Evolutionary conservation across 1,140 invertebrate genomes (phyloP), one percentile per base, ranked within the genome.

Genomic region (Microplitis mediator): DNA sequence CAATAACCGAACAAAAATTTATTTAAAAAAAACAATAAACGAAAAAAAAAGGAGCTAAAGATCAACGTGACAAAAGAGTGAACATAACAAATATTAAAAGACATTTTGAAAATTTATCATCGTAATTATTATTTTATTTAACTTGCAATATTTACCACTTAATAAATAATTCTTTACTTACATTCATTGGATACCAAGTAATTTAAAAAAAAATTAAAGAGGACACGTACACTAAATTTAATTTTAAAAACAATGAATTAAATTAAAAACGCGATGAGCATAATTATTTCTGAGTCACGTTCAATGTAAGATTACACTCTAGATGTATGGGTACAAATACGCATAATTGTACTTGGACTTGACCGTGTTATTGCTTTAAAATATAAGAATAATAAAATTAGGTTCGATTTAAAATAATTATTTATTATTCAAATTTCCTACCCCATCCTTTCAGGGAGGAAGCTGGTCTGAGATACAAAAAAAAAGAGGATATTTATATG

Each of bases 351-450:
- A 86, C 78, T 86, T 85, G 77, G 85, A 86, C 79, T 84, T 82
- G 83, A 82, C 84, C 85, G 85, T 87, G 85, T 86, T 85, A 84
- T 86, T 85, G 86, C 84, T 87, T 86, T 86, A 85, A 84, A 83
- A 85, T 85, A 82, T 45, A 72, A 56, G 63, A 60, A 85, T 75
- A 86, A 86, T 86, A 86, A 86, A 86, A 77, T 86, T 71, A 73
- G 73, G 69, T 72, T 72, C 69, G 68, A 75, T 73, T 6, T 23
- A 23, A 54, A 36, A 72, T 9, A 34, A 56, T 62, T 32, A 39
- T 70, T 62, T 45, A 6, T 62, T 36, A 6, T 31, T 58, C 32
- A 23, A 60, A 60, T 32, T 32, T 31, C 13, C 32, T 5, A 31
- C 14, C 14, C 9, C 14, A 32, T 32, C 31, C 9, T 5, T 23